Evolutionary conservation across 2,888 invertebrate genomes (phyloP).

Genomic region (Automeris io): DNA sequence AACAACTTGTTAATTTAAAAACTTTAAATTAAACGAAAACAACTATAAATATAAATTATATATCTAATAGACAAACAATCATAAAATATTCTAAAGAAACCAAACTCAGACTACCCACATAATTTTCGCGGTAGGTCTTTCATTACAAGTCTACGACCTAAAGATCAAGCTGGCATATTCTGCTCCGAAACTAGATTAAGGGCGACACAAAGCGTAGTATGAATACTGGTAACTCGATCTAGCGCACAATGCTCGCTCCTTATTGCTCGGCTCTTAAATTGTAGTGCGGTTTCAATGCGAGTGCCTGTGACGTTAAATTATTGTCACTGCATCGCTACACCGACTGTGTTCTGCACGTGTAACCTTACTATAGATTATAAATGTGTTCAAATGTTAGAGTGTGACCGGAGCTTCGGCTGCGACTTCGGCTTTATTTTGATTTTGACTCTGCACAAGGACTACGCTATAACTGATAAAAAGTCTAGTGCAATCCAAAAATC

Average conservation of each 20-base stretch:
- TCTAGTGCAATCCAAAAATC: too few species aligned
- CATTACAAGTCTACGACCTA: constrained; percentile 14
- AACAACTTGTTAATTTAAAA: too few species aligned
- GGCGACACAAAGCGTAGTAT: constrained; percentile 48
- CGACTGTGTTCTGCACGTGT: constrained; percentile 58
- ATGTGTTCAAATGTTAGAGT: too few species aligned
- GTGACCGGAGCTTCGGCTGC: too few species aligned
- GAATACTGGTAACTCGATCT: constrained; percentile 65
- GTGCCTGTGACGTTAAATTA: constrained; percentile 73
- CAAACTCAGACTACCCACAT: constrained; percentile 26
- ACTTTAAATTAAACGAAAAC: too few species aligned
- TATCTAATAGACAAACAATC: background rate
- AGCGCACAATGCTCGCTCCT: constrained; percentile 66
- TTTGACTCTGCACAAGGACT: too few species aligned
- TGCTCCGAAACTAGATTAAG: constrained; percentile 41
- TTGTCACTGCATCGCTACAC: constrained; percentile 67
- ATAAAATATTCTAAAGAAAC: too few species aligned
- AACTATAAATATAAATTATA: too few species aligned
- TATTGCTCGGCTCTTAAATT: constrained; percentile 75
- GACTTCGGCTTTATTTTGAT: too few species aligned
- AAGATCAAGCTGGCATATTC: constrained; percentile 28
- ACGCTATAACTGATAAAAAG: too few species aligned
- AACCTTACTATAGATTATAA: constrained; percentile 13
- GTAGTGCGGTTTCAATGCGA: constrained; percentile 72
- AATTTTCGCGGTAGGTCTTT: constrained; percentile 31